Conservation (phyloP, 2,113 vertebrate species). For the Phasianus colchicus region DNA sequence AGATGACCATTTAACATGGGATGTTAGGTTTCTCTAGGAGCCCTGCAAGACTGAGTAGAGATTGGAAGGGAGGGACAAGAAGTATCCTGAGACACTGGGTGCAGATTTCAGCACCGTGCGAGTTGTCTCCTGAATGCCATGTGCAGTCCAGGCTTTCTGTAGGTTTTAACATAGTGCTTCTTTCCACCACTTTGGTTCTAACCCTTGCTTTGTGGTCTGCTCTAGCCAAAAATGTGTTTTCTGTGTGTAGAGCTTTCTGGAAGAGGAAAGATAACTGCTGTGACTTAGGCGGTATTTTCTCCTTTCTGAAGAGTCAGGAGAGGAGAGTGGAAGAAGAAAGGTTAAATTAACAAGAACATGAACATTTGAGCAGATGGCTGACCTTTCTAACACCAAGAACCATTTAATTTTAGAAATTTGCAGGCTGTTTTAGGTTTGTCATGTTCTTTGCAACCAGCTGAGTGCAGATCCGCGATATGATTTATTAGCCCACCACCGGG, state of each 20-base stretch:
- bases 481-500: not conserved
- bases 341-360: not conserved
- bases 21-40: not conserved
- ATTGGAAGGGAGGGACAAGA: not conserved
- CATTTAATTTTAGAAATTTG: slow-evolving; percentile 38
- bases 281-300: not conserved
- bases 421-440: slow-evolving; percentile 12
- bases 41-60: not conserved
- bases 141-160: not conserved
- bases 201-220: not conserved
- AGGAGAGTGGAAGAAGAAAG: not conserved
- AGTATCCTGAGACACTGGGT: not conserved
- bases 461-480: not conserved
- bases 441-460: not conserved
- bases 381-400: slow-evolving; percentile 37
- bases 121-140: not conserved
- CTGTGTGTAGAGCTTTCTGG: not conserved
- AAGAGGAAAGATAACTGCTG: not conserved
- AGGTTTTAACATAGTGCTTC: not conserved
- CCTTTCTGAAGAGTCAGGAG: not conserved
- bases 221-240: not conserved
- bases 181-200: not conserved
- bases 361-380: slow-evolving; percentile 48
- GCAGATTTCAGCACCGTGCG: not conserved
- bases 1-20: not conserved